Percentiles rank a stretch among this genome's conserved stretches.
Evolutionary conservation across 2,113 vertebrate species (phyloP).

Genomic region (Cepphus grylle): DNA sequence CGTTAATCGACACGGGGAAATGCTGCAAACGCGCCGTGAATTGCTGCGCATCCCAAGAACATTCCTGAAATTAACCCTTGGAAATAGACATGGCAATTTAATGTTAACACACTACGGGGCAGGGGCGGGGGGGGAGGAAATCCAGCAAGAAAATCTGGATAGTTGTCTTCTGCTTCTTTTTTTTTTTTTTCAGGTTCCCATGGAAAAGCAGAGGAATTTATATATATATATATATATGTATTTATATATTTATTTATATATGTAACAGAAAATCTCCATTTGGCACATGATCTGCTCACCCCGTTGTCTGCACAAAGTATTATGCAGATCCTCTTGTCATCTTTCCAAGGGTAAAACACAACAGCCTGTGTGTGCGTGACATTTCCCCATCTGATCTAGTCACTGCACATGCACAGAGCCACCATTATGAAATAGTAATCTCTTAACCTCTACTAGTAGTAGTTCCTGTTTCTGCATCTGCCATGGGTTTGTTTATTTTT

Average conservation of each 20-base stretch:
- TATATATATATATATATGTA: not conserved
- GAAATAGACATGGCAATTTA: not conserved
- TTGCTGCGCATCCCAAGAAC: not conserved
- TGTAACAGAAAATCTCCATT: not conserved
- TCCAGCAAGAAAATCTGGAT: not conserved
- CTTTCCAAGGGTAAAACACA: not conserved
- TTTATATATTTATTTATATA: not conserved
- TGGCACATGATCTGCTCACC: not conserved
- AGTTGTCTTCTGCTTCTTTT: not conserved
- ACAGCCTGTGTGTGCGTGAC: not conserved
- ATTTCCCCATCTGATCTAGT: not conserved
- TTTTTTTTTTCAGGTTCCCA: not conserved
- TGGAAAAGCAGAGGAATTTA: not conserved
- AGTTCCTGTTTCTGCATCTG: not conserved
- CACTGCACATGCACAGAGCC: not conserved
- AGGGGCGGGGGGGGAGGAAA: not conserved
- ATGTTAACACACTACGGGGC: accelerated
- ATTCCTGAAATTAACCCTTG: constrained; percentile 6
- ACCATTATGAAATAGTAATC: not conserved
- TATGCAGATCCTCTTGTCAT: constrained; percentile 9
- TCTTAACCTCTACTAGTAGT: not conserved
- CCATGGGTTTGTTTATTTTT: not conserved
- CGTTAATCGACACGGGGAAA: not conserved
- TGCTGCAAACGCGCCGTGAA: not conserved
- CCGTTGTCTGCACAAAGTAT: not conserved